Percentiles rank a stretch among this genome's conserved stretches.
phyloP scores from a whole-genome alignment of 2,113 vertebrate species.

The Ptychochromis oligacanthus region DNA sequence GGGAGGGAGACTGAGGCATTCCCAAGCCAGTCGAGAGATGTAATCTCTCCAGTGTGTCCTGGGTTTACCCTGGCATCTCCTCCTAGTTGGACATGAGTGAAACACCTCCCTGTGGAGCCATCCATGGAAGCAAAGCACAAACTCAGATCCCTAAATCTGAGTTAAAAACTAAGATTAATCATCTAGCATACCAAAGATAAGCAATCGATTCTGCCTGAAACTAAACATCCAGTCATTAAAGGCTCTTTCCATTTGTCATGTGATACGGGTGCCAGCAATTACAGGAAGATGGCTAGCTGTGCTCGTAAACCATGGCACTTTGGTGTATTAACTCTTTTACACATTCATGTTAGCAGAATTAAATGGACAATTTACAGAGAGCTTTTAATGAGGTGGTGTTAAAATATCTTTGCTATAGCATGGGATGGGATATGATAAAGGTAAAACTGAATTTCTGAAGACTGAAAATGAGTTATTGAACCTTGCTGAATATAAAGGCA shows the following conservation, averaged over 20 bases:
- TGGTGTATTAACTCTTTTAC: neutral
- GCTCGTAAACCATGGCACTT: no score
- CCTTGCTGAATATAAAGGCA: no score
- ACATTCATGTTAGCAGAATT: neutral
- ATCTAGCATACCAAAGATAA: neutral
- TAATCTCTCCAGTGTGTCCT: neutral
- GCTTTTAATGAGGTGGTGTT: neutral
- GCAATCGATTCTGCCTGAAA: neutral
- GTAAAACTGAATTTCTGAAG: no score
- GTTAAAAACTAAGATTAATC: rapidly evolving
- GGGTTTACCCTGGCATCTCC: neutral
- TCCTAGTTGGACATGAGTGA: no score
- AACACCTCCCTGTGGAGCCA: no score
- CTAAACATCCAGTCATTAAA: neutral
- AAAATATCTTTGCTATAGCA: neutral
- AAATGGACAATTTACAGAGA: neutral
- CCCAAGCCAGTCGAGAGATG: neutral
- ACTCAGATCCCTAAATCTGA: neutral
- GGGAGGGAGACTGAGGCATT: neutral
- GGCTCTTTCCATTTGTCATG: neutral
- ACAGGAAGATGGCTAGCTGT: neutral
- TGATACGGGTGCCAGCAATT: neutral
- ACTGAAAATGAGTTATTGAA: no score
- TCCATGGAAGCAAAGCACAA: neutral
- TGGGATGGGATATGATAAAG: no score